Percentiles rank a stretch among this genome's conserved stretches.
These are phyloP conservation scores for Siphlonurus alternatus DNA, from an alignment of 2,888 invertebrate species.

Conservation along the genomic window DNA sequence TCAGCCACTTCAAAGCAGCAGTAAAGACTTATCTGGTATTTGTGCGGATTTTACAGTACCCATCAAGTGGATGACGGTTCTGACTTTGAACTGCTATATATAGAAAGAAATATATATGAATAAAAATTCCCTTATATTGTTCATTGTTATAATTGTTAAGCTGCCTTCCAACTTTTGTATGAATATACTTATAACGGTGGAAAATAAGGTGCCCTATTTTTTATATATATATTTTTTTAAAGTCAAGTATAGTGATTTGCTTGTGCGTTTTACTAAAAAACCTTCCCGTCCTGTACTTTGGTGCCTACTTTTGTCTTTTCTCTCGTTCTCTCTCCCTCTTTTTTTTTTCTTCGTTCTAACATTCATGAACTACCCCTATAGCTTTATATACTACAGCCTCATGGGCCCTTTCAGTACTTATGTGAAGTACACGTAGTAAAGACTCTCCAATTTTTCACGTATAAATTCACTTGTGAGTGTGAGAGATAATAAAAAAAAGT, in stretches of 20 bases:
- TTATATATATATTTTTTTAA: too few species aligned
- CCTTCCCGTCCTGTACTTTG: background rate
- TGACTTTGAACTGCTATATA: background rate
- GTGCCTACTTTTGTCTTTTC: background rate
- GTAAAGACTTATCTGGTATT: too few species aligned
- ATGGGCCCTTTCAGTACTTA: background rate
- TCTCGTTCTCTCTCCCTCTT: background rate
- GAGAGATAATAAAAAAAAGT: background rate
- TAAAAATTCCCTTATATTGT: background rate
- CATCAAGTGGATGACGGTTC: background rate
- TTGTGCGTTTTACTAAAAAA: background rate
- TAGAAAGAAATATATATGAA: background rate
- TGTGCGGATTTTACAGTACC: background rate
- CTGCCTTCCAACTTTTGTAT: background rate
- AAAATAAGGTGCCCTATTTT: background rate
- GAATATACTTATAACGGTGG: background rate
- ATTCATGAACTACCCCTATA: background rate
- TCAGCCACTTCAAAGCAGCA: background rate
- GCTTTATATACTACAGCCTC: background rate
- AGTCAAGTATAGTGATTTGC: background rate
- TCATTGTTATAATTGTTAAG: background rate
- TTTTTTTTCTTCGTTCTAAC: background rate
- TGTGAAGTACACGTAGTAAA: background rate
- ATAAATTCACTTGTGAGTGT: background rate
- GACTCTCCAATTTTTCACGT: background rate